phyloP scores from a whole-genome alignment of 2,113 vertebrate species.

The Globicephala melas region DNA sequence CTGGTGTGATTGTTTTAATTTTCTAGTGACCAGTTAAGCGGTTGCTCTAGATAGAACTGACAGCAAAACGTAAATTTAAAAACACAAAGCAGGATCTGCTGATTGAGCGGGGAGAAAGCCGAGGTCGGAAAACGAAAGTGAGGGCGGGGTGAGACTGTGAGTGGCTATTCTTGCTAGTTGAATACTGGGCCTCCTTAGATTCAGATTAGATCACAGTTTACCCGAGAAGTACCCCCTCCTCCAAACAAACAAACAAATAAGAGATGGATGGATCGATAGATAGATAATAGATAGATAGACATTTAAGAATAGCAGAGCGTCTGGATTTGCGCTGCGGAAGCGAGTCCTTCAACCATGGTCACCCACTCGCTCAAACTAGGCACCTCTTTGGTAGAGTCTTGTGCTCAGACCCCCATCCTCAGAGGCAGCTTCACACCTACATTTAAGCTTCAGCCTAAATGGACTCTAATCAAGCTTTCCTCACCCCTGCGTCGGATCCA shows the following conservation, averaged over 20 bases:
- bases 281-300: neutral
- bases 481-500: neutral
- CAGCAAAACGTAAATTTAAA: conserved; percentile 34
- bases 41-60: conserved; percentile 26
- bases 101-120: neutral
- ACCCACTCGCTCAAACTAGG: neutral
- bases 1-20: neutral
- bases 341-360: neutral
- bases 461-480: neutral
- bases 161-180: neutral
- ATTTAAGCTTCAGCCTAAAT: neutral
- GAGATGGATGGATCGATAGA: neutral
- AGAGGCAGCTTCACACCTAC: neutral
- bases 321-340: neutral
- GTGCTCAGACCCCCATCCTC: neutral
- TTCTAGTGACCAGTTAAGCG: conserved; percentile 40
- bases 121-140: neutral
- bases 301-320: neutral
- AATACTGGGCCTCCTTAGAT: neutral
- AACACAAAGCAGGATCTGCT: neutral
- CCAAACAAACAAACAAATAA: neutral
- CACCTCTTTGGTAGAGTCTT: neutral
- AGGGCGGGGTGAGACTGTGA: neutral
- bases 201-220: neutral
- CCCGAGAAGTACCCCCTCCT: neutral